A percentile compares a stretch with the other conserved stretches of the same genome.
These are phyloP conservation scores for Falco berigora DNA, from an alignment of 2,797 vertebrate species.

Conservation along the genomic window DNA sequence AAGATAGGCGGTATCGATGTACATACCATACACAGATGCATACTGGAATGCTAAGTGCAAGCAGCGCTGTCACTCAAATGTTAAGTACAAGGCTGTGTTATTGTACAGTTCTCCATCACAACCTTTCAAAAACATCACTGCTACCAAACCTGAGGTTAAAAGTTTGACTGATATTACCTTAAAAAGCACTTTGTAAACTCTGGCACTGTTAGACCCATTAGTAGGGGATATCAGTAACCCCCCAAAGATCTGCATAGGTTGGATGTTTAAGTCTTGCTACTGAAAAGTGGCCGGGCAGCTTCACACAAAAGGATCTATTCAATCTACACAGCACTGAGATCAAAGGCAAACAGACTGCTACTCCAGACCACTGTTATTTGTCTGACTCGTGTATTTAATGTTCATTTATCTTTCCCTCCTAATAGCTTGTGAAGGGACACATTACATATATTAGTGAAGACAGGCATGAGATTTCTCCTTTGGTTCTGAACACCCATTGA, in stretches of 20 bases:
- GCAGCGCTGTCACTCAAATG: neutral
- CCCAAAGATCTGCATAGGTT: accelerated
- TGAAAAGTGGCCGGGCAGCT: neutral
- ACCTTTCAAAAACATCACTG: neutral
- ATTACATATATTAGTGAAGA: neutral
- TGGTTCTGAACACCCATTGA: neutral
- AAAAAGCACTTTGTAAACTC: neutral
- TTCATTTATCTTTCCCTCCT: neutral
- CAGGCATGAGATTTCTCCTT: neutral
- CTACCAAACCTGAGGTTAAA: neutral
- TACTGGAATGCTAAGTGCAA: neutral
- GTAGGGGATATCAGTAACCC: neutral
- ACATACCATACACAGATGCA: neutral
- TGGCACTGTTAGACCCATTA: neutral
- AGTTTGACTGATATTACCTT: accelerated
- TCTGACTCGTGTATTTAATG: accelerated
- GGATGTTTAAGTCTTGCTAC: neutral
- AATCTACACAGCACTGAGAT: neutral
- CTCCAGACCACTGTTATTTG: neutral
- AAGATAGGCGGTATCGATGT: neutral
- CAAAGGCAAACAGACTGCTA: neutral
- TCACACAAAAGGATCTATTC: neutral
- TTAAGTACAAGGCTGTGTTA: neutral
- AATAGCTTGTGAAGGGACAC: neutral
- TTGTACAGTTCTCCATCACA: neutral